A percentile compares a stretch with the other conserved stretches of the same genome.
Evolutionary conservation across 1,140 invertebrate genomes (phyloP).

Genomic region (Drosophila bocki): DNA sequence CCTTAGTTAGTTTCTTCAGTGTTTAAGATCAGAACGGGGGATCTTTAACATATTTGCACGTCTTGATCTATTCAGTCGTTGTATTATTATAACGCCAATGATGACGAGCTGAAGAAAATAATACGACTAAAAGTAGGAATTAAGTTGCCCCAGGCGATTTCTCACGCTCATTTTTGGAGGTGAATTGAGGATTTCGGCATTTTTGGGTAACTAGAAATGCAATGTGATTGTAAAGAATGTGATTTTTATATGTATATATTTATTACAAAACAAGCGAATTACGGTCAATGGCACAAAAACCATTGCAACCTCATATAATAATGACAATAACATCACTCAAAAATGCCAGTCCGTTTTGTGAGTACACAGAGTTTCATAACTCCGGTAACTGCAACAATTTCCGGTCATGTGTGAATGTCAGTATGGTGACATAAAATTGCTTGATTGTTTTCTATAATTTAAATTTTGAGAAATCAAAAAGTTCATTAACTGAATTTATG

Average conservation of each 20-base stretch:
- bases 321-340: constrained; percentile 7
- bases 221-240: constrained; percentile 6
- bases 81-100: constrained; percentile 55
- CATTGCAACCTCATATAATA: constrained; percentile 27
- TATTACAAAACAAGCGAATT: constrained; percentile 11
- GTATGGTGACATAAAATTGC: not conserved
- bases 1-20: not conserved
- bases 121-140: constrained; percentile 20
- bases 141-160: constrained; percentile 49
- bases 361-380: constrained; percentile 25
- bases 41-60: constrained; percentile 33
- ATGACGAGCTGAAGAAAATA: constrained; percentile 45
- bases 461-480: not conserved
- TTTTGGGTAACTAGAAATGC: constrained; percentile 43
- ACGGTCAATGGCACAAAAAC: constrained; percentile 33
- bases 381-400: not conserved
- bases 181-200: constrained; percentile 18
- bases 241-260: not conserved
- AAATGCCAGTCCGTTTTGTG: not conserved
- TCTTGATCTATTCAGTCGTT: constrained; percentile 4
- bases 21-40: not conserved
- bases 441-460: not conserved
- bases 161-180: constrained; percentile 70
- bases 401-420: constrained; percentile 9
- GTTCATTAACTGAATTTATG: not conserved